Percentiles rank a stretch among this genome's conserved stretches.
Conservation (phyloP, 2,888 invertebrate species). For the Drosophila hamatofila region DNA sequence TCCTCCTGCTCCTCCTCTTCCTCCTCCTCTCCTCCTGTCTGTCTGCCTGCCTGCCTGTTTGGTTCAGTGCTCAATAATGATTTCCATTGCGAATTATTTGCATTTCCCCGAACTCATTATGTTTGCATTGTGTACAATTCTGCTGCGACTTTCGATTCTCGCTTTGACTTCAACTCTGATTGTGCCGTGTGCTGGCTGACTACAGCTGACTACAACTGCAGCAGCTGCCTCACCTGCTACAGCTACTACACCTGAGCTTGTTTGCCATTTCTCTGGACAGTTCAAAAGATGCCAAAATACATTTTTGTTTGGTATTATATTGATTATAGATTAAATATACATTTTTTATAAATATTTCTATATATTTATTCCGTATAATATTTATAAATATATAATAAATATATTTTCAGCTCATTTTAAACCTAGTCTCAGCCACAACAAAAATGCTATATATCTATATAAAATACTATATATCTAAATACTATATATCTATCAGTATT, state of each 20-base stretch:
- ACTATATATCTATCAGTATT: no score
- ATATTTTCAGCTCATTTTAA: not conserved
- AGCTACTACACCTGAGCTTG: not conserved
- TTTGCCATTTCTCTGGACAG: constrained; percentile 18
- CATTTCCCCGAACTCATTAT: constrained; percentile 76
- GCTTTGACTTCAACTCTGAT: constrained; percentile 7
- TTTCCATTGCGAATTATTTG: constrained; percentile 74
- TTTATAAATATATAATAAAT: not conserved
- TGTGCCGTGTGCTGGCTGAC: constrained; percentile 12
- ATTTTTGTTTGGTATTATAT: constrained; percentile 21
- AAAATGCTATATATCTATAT: no score
- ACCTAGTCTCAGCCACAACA: no score
- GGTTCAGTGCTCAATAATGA: constrained; percentile 73
- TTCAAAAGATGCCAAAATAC: constrained; percentile 18
- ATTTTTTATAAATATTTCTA: not conserved
- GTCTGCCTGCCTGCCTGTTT: constrained; percentile 31
- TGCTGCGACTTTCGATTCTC: constrained; percentile 27
- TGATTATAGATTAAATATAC: constrained; percentile 7
- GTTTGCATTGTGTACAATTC: constrained; percentile 71
- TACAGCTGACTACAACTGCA: not conserved
- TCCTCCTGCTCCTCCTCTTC: not conserved
- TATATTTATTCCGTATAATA: not conserved
- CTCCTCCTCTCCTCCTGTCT: not conserved
- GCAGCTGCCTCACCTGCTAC: not conserved
- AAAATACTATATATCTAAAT: no score